Evolutionary conservation across 1,140 invertebrate species (phyloP).

Genomic region (Cephus cinctus): DNA sequence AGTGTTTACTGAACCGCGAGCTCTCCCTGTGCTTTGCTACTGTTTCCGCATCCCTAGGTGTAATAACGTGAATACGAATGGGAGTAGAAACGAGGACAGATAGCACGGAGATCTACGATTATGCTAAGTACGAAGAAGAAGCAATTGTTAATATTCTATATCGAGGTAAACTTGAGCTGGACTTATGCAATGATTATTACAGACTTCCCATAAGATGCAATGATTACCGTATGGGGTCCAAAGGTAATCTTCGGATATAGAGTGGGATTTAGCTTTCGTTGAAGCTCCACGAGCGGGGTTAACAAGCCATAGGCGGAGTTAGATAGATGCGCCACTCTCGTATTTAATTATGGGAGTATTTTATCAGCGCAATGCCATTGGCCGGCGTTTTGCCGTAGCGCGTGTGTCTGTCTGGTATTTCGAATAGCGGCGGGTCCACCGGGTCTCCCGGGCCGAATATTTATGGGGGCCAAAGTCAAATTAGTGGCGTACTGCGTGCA

Average conservation of each 20-base stretch:
- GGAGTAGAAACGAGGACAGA: constrained; percentile 11
- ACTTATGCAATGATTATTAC: too few species aligned
- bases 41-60: constrained; percentile 41
- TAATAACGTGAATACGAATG: constrained; percentile 40
- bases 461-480: constrained; percentile 59
- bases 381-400: constrained; percentile 35
- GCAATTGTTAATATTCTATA: too few species aligned
- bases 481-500: constrained; percentile 57
- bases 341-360: constrained; percentile 57
- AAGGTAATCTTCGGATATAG: too few species aligned
- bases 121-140: too few species aligned
- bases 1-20: constrained; percentile 54
- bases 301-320: constrained; percentile 40
- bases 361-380: constrained; percentile 51
- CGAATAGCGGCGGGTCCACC: constrained; percentile 27
- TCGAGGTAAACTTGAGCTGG: too few species aligned
- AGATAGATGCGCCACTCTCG: constrained; percentile 45
- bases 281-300: too few species aligned
- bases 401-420: constrained; percentile 43
- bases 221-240: too few species aligned
- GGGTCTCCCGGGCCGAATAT: constrained; percentile 54
- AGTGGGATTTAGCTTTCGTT: too few species aligned
- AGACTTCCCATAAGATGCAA: too few species aligned
- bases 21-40: constrained; percentile 45
- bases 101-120: too few species aligned